Base-by-base conservation (phyloP, 2,113 vertebrate genomes). In the Notothenia rossii region DNA sequence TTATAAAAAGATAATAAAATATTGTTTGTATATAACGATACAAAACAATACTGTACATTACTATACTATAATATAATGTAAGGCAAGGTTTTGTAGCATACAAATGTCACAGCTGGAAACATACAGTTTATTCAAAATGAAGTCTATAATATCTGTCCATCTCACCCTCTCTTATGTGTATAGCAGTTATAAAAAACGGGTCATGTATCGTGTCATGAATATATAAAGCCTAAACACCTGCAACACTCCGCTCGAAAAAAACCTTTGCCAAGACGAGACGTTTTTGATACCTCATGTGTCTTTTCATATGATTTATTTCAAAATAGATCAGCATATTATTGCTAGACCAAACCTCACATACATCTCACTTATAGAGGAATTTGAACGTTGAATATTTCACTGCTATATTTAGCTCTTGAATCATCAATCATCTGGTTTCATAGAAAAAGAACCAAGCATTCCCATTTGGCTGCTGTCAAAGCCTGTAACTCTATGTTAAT, bases 391-490 rank as follows among this genome's bases (percentile, higher is more conserved):
- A 22, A 83, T 77, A 61, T 82, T 62, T 82, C 22, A 2, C 48
- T 29, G 70, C 77, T 84, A 62, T 67, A 60, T 75, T 83, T 79
- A 80, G 66, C 59, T 25, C 43, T 40, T 68, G 77, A 82, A 62
- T 89, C 78, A 85, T 86, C 67, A 69, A 74, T 87, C 85, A 79
- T 72, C 11, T 50, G 22, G 54, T 77, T 67, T 36, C 45, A 61
- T 17, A 62, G 55, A 66, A 63, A 77, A 84, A 70, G 25, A 83
- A 60, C 67, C 58, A 63, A 58, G 43, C 29, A 69, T 79, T 80
- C 48, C 75, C 69, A 79, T 87, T 66, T 53, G 43, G 72, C 54
- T 50, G 70, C 79, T 84, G 80, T 80, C 87, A 77, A 15, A 73
- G 20, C 72, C 68, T 43, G 7, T 59, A 65, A 53, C 22, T 61